Evolutionary conservation across 2,888 invertebrate genomes (phyloP), one percentile per base, ranked within the genome.

Genomic region (Mycalesis mineus): DNA sequence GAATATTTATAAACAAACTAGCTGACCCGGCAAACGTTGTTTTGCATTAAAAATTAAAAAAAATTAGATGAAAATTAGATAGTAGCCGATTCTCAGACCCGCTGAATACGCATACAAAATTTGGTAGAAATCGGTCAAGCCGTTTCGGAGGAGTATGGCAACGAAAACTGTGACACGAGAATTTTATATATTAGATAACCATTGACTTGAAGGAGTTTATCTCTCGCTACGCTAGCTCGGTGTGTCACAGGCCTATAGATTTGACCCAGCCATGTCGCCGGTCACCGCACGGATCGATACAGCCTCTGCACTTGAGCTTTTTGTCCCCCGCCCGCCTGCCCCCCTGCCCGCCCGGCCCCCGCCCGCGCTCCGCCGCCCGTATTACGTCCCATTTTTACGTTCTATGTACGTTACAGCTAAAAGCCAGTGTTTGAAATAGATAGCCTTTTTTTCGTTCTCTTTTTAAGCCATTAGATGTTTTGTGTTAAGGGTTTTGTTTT

Each of bases 221-320:
- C 6, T 0, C 3, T 11, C 40, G 65, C 66, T 61, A 28, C 45
- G 66, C 72, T 69, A 63, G 59, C 68, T 57, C 39, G 33, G 49
- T 65, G 68, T 62, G 15, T 33, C 57, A 61, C 28, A 47, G 15
- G 7, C 47, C 14, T 61, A 66, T 64, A 67, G 69, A 75, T 83
- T 85, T 86, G 88, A 88, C 88, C 88, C 85, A 80, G 88, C 82
- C 86, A 75, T 87, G 88, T 88, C 88, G 85, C 58, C 74, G 73
- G 82, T 82, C 82, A 77, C 77, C 77, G 73, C 75, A 74, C 76
- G 80, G 84, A 87, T 88, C 88, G 86, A 88, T 88, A 88, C 88
- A 88, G 88, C 88, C 84, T 88, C 88, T 84, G 85, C 87, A 84
- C 86, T 86, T 86, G 81, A 84, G 85, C 84, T 84, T 84, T 84